These are phyloP conservation scores for Florisuga fusca DNA, from an alignment of 2,797 vertebrate genomes.

Conservation along the genomic window DNA sequence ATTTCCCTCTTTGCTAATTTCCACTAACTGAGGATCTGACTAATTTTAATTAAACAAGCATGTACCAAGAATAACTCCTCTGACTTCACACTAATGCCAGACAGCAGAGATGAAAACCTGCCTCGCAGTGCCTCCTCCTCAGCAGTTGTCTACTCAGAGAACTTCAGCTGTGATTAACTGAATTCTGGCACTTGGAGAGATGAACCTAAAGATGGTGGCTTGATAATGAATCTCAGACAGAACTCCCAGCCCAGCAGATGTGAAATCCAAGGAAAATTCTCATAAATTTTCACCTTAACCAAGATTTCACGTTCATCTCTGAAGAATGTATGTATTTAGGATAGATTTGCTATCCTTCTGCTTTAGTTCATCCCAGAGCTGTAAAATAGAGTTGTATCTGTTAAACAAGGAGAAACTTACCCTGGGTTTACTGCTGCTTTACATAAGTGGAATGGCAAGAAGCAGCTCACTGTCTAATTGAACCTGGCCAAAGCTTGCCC, in stretches of 20 bases:
- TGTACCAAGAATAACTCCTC: neutral
- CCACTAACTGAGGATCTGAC: neutral
- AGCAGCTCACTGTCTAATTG: accelerated
- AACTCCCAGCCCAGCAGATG: neutral
- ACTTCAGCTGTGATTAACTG: neutral
- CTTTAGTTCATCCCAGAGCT: neutral
- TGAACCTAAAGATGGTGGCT: neutral
- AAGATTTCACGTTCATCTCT: neutral
- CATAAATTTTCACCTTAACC: neutral
- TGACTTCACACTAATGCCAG: neutral
- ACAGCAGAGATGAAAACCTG: neutral
- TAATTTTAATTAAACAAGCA: conserved; percentile 45
- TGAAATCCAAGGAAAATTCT: neutral
- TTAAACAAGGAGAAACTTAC: neutral
- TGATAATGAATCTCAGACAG: neutral
- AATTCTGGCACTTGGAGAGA: neutral
- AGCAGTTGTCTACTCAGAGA: accelerated
- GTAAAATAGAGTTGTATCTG: neutral
- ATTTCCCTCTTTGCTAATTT: conserved; percentile 23
- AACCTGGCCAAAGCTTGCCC: neutral
- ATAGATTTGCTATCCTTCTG: neutral
- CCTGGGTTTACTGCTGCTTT: neutral
- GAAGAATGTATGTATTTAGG: neutral
- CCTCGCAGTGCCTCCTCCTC: neutral
- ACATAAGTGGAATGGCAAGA: neutral